Base-by-base conservation (phyloP, 2,888 invertebrate species). In the Luffia ferchaultella region DNA sequence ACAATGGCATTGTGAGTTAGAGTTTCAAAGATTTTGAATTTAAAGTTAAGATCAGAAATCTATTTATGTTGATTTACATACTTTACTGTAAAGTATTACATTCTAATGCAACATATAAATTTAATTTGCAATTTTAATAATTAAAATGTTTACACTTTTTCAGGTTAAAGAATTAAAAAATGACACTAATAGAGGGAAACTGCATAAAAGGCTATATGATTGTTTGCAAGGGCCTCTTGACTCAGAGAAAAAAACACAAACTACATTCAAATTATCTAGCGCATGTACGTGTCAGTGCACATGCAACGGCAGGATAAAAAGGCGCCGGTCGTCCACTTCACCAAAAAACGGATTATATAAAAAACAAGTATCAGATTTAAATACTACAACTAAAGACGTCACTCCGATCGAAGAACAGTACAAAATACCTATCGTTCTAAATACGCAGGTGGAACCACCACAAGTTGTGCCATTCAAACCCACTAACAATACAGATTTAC, bases 111-210 rank as follows among this genome's bases (percentile, higher is more conserved):
- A n/a, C n/a, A n/a, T n/a, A n/a, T n/a, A n/a, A n/a, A n/a, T n/a
- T n/a, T n/a, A n/a, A n/a, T n/a, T n/a, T n/a, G n/a, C n/a, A n/a
- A n/a, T n/a, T n/a, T n/a, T n/a, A n/a, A n/a, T n/a, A n/a, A n/a
- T n/a, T n/a, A n/a, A n/a, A n/a, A n/a, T n/a, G n/a, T n/a, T n/a
- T n/a, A n/a, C n/a, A n/a, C n/a, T n/a, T 45, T 65, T 67, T 50
- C 57, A 83, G 82, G 68, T 82, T 17, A 70, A 73, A 53, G 69
- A 75, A 55, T 60, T 83, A 42, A 78, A 80, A 65, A 64, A 54
- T 42, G 73, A 76, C 51, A 80, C 76, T 18, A 67, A 65, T 50
- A 74, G 68, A 52, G 75, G 78, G 2, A 71, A 65, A 60, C 57
- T 83, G 17, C 64, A 73, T 50, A 73, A 61, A 53, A 72, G 67